These are phyloP conservation scores for Melanostoma mellinum DNA, from an alignment of 2,888 invertebrate species.

Conservation along the genomic window DNA sequence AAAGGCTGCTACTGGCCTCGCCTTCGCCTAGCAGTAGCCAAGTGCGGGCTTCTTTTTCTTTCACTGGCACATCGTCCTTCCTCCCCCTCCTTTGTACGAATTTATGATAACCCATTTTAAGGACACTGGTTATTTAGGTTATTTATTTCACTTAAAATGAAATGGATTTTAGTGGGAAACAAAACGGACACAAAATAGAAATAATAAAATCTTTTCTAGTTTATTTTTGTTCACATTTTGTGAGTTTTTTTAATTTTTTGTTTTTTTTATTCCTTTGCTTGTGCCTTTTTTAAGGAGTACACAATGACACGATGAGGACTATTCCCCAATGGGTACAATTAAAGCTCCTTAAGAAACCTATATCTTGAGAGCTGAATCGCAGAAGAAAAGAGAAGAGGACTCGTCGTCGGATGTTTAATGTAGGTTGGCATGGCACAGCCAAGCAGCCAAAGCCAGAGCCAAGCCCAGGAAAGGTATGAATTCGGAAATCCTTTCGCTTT, in stretches of 20 bases:
- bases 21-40: background rate
- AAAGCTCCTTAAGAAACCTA: slow-evolving; percentile 72
- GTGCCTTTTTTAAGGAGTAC: slow-evolving; percentile 43
- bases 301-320: slow-evolving; percentile 32
- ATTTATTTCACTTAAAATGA: slow-evolving; percentile 72
- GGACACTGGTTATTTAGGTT: slow-evolving; percentile 72
- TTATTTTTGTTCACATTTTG: slow-evolving; percentile 5
- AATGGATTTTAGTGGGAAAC: slow-evolving; percentile 72
- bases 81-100: slow-evolving; percentile 33
- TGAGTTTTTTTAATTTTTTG: background rate
- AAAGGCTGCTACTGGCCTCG: slow-evolving; percentile 32
- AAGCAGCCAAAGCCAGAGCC: slow-evolving; percentile 30
- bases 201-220: slow-evolving; percentile 62
- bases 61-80: background rate
- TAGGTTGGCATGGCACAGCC: slow-evolving; percentile 55
- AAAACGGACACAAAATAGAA: slow-evolving; percentile 69
- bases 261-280: slow-evolving; percentile 8
- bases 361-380: slow-evolving; percentile 45
- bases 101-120: slow-evolving; percentile 72
- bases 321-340: slow-evolving; percentile 71
- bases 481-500: slow-evolving; percentile 72
- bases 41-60: slow-evolving; percentile 3
- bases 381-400: slow-evolving; percentile 22
- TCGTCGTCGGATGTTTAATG: slow-evolving; percentile 61
- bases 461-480: slow-evolving; percentile 68